Percentiles rank a stretch among this genome's conserved stretches.
Evolutionary conservation across 92 coral and sea anemone genomes (phyloP).

Genomic region (Phymanthus crucifer): DNA sequence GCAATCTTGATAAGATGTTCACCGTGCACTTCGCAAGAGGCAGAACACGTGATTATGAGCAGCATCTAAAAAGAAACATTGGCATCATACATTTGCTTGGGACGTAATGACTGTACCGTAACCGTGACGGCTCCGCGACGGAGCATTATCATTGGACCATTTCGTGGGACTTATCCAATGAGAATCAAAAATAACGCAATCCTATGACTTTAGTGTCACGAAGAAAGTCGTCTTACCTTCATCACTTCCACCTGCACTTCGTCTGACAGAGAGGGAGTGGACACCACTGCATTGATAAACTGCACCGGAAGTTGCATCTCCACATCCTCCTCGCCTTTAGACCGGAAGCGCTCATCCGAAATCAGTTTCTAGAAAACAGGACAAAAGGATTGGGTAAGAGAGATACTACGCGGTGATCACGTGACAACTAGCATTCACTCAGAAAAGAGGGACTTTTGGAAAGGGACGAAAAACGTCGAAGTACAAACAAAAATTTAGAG

Average conservation of each 20-base stretch:
- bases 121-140: too few relatives aligned
- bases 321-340: slow-evolving; percentile 85
- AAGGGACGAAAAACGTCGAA: too few relatives aligned
- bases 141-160: background rate
- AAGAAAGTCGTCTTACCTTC: slow-evolving; percentile 62
- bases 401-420: background rate
- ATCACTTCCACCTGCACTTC: slow-evolving; percentile 98
- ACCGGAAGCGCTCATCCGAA: slow-evolving; percentile 99
- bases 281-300: slow-evolving; percentile 91
- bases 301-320: slow-evolving; percentile 99
- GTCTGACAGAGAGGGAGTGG: slow-evolving; percentile 94
- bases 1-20: slow-evolving; percentile 96
- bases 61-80: slow-evolving; percentile 61
- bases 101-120: background rate
- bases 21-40: slow-evolving; percentile 98
- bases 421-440: background rate
- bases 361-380: slow-evolving; percentile 73
- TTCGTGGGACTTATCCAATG: background rate
- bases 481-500: too few relatives aligned
- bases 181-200: background rate
- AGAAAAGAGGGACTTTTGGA: too few relatives aligned
- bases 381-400: slow-evolving; percentile 2
- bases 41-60: slow-evolving; percentile 96
- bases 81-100: background rate
- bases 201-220: background rate